Base-by-base conservation (phyloP, 2,888 invertebrate species). In the Acronicta leporina region DNA sequence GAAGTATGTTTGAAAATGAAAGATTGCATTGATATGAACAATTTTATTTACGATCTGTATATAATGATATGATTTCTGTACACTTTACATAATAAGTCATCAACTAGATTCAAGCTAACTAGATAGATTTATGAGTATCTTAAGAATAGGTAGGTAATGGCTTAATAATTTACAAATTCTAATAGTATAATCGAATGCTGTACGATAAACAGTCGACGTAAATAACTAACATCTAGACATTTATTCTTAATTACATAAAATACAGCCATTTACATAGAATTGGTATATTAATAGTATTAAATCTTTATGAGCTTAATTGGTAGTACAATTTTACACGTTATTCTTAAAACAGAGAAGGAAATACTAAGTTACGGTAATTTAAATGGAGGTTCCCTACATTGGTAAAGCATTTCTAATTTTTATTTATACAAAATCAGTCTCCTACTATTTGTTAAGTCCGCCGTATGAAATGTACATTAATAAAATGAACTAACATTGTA, bases 31-130 rank as follows among this genome's bases (percentile, higher is more conserved):
- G 91, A 93, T 94, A 94, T 91, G 92, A 93, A 93, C 92, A 91
- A 90, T 93, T 94, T 93, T 94, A 92, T 94, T 92, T 90, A 92
- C 92, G 90, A 89, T 94, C 92, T 91, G 89, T 92, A 92, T 89
- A 77, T 79, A 85, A 89, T 93, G 94, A 94, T 94, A 94, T 94
- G 94, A 92, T 93, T 93, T 94, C 94, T 94, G 93, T 94, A 93
- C 94, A 94, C 86, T 92, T 91, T 92, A 92, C 91, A 93, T 87
- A 75, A 75, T 76, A 88, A 84, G 87, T 91, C 90, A 89, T 89
- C 87, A 92, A 93, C 92, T 93, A 92, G 92, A 92, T 92, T 90
- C 89, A 90, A 89, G 90, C 92, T 92, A 92, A 92, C 92, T 92
- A 92, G 91, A 92, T 86, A 91, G 83, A 87, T 88, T 88, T 90